phyloP scores from a whole-genome alignment of 2,113 vertebrate species.

The Rhea pennata region DNA sequence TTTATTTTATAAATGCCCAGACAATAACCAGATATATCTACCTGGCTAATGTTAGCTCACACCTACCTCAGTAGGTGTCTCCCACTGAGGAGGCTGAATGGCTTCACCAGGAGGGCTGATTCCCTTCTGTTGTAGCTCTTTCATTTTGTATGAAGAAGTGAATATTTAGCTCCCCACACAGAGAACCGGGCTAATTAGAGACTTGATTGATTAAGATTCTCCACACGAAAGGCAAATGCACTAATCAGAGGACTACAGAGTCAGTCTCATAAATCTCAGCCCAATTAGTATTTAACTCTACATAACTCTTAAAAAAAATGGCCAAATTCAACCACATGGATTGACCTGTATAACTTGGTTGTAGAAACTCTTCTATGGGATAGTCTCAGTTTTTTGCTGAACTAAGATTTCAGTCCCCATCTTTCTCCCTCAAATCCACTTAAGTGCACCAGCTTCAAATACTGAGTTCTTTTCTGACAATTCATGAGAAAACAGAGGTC shows the following conservation, averaged over 20 bases:
- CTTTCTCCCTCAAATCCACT: background rate
- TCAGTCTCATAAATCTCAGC: background rate
- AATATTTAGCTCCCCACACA: background rate
- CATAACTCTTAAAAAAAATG: background rate
- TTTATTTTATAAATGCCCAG: background rate
- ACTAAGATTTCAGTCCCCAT: background rate
- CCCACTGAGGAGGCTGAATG: background rate
- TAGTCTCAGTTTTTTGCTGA: background rate
- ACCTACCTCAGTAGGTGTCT: background rate
- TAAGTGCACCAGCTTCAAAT: background rate
- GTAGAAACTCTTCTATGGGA: background rate
- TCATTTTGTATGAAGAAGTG: rapidly evolving
- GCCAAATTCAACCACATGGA: background rate
- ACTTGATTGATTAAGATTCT: background rate
- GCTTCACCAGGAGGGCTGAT: background rate
- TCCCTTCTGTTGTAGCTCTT: background rate
- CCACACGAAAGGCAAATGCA: background rate
- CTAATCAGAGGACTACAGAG: background rate
- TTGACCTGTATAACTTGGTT: background rate
- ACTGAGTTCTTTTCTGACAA: background rate
- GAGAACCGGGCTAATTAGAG: background rate
- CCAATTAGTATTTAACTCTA: background rate
- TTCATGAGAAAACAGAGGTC: background rate
- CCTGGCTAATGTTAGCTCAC: background rate
- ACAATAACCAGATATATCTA: background rate